These are phyloP conservation scores for Protophormia terraenovae DNA, from an alignment of 2,888 invertebrate species.

Conservation along the genomic window DNA sequence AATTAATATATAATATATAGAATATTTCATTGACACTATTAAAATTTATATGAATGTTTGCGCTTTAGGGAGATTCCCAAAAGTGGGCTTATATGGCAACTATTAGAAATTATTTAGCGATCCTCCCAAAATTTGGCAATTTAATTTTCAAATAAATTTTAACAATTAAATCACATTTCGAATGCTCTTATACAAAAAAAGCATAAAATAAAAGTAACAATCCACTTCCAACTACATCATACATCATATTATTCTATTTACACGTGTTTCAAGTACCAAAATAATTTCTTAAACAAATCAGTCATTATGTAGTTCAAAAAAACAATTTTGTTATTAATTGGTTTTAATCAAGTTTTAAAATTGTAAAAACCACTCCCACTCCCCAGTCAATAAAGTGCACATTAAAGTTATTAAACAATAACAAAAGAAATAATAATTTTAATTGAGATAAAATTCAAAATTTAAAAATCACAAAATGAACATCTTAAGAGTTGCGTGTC, in stretches of 20 bases:
- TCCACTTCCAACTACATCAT: neutral
- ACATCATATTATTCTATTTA: neutral
- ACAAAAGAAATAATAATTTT: conserved; percentile 1
- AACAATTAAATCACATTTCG: too few relatives aligned
- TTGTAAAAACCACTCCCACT: conserved; percentile 42
- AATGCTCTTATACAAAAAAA: neutral
- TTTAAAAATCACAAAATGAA: neutral
- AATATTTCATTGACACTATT: too few relatives aligned
- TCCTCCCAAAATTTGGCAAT: too few relatives aligned
- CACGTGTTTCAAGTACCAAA: conserved; percentile 22
- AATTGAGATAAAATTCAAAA: conserved; percentile 22
- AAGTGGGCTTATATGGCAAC: too few relatives aligned
- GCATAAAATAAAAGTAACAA: neutral
- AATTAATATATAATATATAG: too few relatives aligned
- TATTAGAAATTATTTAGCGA: too few relatives aligned
- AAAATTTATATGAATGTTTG: too few relatives aligned
- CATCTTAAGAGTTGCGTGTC: conserved; percentile 40
- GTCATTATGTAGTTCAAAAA: neutral
- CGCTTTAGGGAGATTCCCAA: too few relatives aligned
- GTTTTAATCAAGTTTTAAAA: conserved; percentile 37
- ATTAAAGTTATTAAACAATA: conserved; percentile 51
- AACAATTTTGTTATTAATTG: conserved; percentile 48
- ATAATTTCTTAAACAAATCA: neutral
- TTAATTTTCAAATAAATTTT: too few relatives aligned
- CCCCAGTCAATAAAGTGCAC: conserved; percentile 17